Base-by-base conservation (phyloP, 64 coral and sea anemone genomes). In the Montipora capricornis region DNA sequence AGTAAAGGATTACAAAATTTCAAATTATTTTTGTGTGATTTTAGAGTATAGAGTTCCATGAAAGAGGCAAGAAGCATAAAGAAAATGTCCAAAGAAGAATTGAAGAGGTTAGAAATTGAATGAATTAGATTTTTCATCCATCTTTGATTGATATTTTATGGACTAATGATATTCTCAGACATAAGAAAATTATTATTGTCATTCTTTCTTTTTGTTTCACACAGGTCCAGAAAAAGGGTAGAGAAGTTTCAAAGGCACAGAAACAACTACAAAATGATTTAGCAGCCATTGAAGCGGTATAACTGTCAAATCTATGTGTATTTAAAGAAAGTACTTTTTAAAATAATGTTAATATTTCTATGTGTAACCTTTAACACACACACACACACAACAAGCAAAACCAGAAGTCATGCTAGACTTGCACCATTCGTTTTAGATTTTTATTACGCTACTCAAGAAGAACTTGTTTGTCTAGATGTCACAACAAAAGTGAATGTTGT, bases 41-140 rank as follows among this genome's bases (percentile, higher is more conserved):
- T 44, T 58, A 97, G 95, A 97, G 95, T 83, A 55, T 98, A 83
- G 96, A 98, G 86, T 95, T 98, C 75, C 96, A 98, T 92, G 96
- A 98, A 57, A 89, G 93, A 76, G 96, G 96, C 0, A 98, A 95
- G 52, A 98, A 98, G 44, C 96, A 98, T 75, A 90, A 98, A 80
- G 96, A 98, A 88, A 98, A 98, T 91, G 89, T 91, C 64, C 87
- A 95, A 82, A 94, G 83, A 47, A 98, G 61, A 76, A 98, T 98
- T 78, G 81, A 76, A 84, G 96, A 94, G 89, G 96, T 98, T 48
- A 86, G 6, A 29, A 71, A 68, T 53, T 88, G 5, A 57, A 11
- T 64, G 0, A 37, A 37, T 37, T 37, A 37, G 37, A 0, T 37
- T 20, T 13, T 52, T 53, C 3, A 71, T 15, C 14, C 14, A 64